Evolutionary conservation across 2,888 invertebrate genomes (phyloP).

Genomic region (Caenorhabditis japonica): DNA sequence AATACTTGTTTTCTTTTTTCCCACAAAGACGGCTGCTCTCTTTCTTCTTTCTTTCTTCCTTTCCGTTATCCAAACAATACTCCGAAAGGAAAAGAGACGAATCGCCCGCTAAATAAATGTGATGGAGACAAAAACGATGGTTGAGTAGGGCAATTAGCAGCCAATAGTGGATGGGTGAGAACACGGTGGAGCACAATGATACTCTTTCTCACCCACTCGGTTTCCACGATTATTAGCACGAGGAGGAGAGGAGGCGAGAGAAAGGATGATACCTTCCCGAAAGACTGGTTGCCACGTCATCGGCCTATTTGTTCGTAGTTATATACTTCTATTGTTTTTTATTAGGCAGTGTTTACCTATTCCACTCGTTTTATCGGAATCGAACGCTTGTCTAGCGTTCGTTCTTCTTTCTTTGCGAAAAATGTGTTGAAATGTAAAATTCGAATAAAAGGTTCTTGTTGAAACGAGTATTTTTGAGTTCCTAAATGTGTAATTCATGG

Average conservation of each 20-base stretch:
- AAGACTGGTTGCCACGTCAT: conserved; percentile 21
- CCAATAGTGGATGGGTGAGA: conserved; percentile 3
- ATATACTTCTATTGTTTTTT: background rate
- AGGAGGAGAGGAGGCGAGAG: background rate
- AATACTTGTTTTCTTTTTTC: background rate
- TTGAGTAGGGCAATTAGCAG: conserved; percentile 23
- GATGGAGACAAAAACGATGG: background rate
- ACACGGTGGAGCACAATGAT: conserved; percentile 4
- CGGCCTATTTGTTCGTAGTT: conserved; percentile 1
- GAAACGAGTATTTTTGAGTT: too few species aligned
- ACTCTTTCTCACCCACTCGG: conserved; percentile 22
- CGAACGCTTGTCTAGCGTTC: conserved; percentile 1
- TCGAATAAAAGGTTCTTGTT: too few species aligned
- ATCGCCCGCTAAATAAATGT: conserved; percentile 1
- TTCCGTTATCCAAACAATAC: conserved; percentile 30
- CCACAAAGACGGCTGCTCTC: conserved; percentile 10
- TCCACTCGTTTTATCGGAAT: conserved; percentile 16
- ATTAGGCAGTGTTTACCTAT: conserved; percentile 37
- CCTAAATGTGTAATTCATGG: too few species aligned
- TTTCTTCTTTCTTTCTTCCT: background rate
- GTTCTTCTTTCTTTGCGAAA: background rate
- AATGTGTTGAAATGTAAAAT: too few species aligned
- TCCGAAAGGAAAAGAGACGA: conserved; percentile 4
- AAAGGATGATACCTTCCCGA: background rate
- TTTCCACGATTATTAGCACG: conserved; percentile 29